Conservation (phyloP, 2,888 invertebrate species). For the Cosmia pyralina region DNA sequence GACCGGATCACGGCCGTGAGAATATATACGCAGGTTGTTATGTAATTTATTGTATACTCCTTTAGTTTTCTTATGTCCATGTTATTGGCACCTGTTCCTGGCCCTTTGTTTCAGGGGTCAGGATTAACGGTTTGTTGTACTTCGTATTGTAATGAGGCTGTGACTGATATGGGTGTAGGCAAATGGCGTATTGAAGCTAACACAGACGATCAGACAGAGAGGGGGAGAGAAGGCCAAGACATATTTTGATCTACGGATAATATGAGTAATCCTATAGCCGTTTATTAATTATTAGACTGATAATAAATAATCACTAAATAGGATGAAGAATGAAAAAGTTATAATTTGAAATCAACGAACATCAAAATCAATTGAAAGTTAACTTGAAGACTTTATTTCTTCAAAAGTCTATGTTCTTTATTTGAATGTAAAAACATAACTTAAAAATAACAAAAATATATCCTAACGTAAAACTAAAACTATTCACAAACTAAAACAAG, state of each 20-base stretch:
- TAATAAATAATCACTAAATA: background rate
- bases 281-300: no score
- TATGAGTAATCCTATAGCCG: background rate
- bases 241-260: background rate
- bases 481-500: no score
- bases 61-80: conserved; percentile 40
- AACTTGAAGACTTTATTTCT: no score
- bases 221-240: background rate
- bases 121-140: conserved; percentile 61
- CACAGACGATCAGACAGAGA: background rate
- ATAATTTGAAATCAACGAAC: background rate
- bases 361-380: background rate
- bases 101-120: conserved; percentile 38
- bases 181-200: background rate
- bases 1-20: conserved; percentile 65
- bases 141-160: conserved; percentile 51
- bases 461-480: no score
- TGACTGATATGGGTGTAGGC: conserved; percentile 24
- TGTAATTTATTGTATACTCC: conserved; percentile 62
- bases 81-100: conserved; percentile 58
- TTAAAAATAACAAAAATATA: no score
- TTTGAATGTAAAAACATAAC: no score
- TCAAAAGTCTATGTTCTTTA: no score
- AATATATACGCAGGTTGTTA: conserved; percentile 60
- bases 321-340: background rate